phyloP scores from a whole-genome alignment of 2,113 vertebrate species.

The Pterocles gutturalis region DNA sequence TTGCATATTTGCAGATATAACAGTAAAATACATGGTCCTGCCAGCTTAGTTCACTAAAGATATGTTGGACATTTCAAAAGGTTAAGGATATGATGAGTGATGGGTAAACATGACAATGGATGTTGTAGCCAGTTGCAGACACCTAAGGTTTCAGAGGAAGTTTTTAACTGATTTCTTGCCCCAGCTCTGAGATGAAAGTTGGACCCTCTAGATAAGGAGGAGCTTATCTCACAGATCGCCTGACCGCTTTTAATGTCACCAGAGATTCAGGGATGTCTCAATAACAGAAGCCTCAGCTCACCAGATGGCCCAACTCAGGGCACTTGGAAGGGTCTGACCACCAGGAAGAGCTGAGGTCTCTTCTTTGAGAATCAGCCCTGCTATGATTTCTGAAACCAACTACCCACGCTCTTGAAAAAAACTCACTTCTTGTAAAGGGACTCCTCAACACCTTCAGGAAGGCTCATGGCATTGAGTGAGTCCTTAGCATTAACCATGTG shows the following conservation, averaged over 20 bases:
- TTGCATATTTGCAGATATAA: not conserved
- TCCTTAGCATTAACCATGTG: rapidly evolving
- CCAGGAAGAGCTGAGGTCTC: not conserved
- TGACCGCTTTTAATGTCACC: not conserved
- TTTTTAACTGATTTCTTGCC: not conserved
- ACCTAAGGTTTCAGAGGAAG: not conserved
- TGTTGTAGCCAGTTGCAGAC: not conserved
- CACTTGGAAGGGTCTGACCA: not conserved
- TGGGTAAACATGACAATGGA: not conserved
- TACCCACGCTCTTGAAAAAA: not conserved
- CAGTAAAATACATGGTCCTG: not conserved
- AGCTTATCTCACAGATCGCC: not conserved
- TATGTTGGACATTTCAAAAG: not conserved
- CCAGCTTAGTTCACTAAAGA: not conserved
- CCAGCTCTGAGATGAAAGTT: not conserved
- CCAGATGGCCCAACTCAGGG: not conserved
- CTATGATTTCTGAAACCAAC: not conserved
- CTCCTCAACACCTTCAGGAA: not conserved
- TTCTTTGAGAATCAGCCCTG: not conserved
- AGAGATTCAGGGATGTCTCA: not conserved
- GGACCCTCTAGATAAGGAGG: not conserved
- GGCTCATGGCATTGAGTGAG: not conserved
- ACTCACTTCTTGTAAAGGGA: rapidly evolving
- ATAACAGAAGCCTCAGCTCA: not conserved
- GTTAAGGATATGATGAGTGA: not conserved